These are phyloP conservation scores for Lontra canadensis DNA, from an alignment of 2,113 vertebrate genomes.

Conservation along the genomic window DNA sequence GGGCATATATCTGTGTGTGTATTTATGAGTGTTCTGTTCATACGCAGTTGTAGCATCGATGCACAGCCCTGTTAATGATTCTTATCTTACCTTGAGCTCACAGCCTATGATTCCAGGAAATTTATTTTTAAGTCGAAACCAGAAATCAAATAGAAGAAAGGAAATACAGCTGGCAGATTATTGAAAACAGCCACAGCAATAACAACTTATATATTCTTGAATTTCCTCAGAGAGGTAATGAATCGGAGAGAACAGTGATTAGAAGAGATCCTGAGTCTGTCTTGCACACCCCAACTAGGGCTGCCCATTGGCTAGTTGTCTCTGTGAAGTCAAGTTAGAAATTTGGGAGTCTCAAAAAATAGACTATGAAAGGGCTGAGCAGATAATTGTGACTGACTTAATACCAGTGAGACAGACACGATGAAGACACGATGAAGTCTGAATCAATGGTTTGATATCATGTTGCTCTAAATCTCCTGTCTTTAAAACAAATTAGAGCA, in stretches of 20 bases:
- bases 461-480: not conserved
- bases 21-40: not conserved
- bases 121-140: not conserved
- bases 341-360: not conserved
- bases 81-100: not conserved
- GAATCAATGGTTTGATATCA: not conserved
- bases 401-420: not conserved
- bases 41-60: not conserved
- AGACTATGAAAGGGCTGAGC: not conserved
- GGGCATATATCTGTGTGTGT: not conserved
- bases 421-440: not conserved
- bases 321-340: not conserved
- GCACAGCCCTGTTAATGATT: not conserved
- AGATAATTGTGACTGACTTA: not conserved
- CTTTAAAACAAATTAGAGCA: constrained; percentile 13
- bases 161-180: not conserved
- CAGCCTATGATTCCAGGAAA: not conserved
- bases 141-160: not conserved
- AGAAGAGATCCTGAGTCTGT: not conserved
- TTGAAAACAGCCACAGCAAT: not conserved
- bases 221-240: not conserved
- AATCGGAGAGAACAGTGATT: not conserved
- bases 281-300: not conserved
- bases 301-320: not conserved
- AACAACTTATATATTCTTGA: not conserved